A percentile compares a stretch with the other conserved stretches of the same genome.
These are phyloP conservation scores for Molossus molossus DNA, from an alignment of 2,797 vertebrate genomes.

Conservation along the genomic window DNA sequence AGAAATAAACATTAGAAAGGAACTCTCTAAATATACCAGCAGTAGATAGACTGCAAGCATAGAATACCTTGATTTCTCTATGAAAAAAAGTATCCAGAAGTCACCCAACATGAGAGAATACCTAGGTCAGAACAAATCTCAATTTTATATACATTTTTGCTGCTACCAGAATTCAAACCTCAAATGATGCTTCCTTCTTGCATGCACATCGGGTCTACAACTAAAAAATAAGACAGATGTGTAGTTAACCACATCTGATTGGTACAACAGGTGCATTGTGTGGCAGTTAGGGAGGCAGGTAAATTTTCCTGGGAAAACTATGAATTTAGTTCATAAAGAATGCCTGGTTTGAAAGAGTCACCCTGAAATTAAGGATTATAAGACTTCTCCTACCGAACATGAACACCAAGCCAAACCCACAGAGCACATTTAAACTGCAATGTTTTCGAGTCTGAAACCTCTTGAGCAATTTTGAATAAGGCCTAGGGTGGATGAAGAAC, in stretches of 20 bases:
- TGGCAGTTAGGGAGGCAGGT: not conserved
- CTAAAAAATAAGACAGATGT: constrained; percentile 59
- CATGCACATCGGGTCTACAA: not conserved
- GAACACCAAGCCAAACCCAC: constrained; percentile 5
- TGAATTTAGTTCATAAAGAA: not conserved
- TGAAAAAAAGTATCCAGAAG: constrained; percentile 4
- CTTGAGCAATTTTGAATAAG: constrained; percentile 64
- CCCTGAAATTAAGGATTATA: constrained; percentile 51
- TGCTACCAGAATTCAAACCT: constrained; percentile 47
- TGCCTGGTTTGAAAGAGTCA: constrained; percentile 49
- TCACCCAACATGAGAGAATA: constrained; percentile 66
- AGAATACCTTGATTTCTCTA: constrained; percentile 68
- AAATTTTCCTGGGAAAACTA: not conserved
- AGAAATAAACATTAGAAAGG: constrained; percentile 59
- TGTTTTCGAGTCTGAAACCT: constrained; percentile 14
- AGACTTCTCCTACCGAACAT: not conserved
- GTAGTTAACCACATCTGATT: not conserved
- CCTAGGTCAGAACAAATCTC: constrained; percentile 54
- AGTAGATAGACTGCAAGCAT: not conserved
- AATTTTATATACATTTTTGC: not conserved
- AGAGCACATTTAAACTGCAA: constrained; percentile 37
- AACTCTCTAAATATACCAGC: not conserved
- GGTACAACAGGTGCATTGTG: not conserved
- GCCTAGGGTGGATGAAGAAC: not conserved
- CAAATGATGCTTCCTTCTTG: constrained; percentile 19